These are phyloP conservation scores for Distichodus sexfasciatus DNA, from an alignment of 2,797 vertebrate species.

Conservation along the genomic window DNA sequence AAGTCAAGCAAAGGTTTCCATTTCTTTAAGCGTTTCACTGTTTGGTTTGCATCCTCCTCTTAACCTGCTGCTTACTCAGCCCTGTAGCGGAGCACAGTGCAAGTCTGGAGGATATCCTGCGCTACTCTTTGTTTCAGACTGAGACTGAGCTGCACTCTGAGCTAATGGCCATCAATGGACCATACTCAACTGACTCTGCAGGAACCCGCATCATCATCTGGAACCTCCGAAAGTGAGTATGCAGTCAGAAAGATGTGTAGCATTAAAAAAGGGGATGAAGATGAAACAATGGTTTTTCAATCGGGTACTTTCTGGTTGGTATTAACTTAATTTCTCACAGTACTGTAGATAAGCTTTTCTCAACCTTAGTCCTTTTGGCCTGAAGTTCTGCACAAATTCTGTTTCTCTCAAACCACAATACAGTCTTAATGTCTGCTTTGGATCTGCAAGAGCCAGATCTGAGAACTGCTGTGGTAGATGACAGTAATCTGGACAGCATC, in stretches of 20 bases:
- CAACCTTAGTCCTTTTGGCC: too few species aligned
- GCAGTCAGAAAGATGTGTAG: too few species aligned
- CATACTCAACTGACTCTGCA: conserved; percentile 59
- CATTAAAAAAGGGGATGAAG: background rate
- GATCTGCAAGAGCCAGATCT: too few species aligned
- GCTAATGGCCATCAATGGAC: conserved; percentile 70
- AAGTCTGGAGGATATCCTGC: conserved; percentile 83
- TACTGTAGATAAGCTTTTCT: too few species aligned
- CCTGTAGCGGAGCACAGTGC: conserved; percentile 64
- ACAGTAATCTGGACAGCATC: background rate
- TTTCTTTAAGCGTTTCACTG: background rate
- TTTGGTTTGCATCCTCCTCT: conserved; percentile 47
- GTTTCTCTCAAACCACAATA: too few species aligned
- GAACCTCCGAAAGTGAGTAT: conserved; percentile 86
- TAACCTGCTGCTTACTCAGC: conserved; percentile 54
- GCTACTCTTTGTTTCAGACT: conserved; percentile 79
- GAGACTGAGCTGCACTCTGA: conserved; percentile 78
- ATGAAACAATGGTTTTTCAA: too few species aligned
- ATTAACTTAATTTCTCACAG: too few species aligned
- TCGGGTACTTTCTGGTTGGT: too few species aligned
- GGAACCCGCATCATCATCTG: conserved; percentile 95
- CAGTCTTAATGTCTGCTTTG: too few species aligned
- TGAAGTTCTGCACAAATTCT: too few species aligned
- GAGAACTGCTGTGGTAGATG: too few species aligned
- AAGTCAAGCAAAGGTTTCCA: background rate